Conservation (phyloP, 2,797 vertebrate species). For the Poecilia wingei region DNA sequence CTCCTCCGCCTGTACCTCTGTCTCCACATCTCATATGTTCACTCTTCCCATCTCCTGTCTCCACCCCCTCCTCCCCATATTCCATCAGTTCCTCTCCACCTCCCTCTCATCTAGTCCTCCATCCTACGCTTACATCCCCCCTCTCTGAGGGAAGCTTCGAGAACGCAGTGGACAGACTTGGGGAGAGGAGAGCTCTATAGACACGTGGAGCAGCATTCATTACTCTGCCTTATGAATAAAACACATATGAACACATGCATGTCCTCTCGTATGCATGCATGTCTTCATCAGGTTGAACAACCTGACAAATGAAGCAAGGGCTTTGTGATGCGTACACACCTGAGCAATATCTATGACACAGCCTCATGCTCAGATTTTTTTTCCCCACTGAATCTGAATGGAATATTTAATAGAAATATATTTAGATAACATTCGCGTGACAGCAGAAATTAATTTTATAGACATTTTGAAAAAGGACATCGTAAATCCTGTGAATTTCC, state of each 20-base stretch:
- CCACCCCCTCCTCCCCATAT: conserved; percentile 14
- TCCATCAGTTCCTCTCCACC: conserved; percentile 40
- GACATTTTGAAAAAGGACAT: not conserved
- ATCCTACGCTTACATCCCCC: conserved; percentile 19
- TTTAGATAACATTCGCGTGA: conserved; percentile 9
- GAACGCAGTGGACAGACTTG: conserved; percentile 50
- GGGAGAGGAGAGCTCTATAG: conserved; percentile 52
- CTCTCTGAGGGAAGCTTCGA: conserved; percentile 63
- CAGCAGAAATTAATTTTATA: not conserved
- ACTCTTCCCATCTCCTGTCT: conserved; percentile 1
- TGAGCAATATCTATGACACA: conserved; percentile 23
- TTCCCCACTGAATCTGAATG: conserved; percentile 9
- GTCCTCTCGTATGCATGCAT: conserved; percentile 37
- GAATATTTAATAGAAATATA: conserved; percentile 41
- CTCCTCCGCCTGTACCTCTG: conserved; percentile 37
- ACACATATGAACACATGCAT: conserved; percentile 41
- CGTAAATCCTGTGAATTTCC: not conserved
- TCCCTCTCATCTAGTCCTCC: conserved; percentile 17
- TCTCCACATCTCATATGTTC: conserved; percentile 24
- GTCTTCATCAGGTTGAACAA: conserved; percentile 21
- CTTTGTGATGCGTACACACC: conserved; percentile 39
- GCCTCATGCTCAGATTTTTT: not conserved
- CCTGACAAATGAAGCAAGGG: conserved; percentile 15
- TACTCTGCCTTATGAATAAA: conserved; percentile 66
- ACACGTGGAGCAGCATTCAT: conserved; percentile 63